phyloP scores from a whole-genome alignment of 2,797 vertebrate genomes.

The Zenarchopterus dispar region DNA sequence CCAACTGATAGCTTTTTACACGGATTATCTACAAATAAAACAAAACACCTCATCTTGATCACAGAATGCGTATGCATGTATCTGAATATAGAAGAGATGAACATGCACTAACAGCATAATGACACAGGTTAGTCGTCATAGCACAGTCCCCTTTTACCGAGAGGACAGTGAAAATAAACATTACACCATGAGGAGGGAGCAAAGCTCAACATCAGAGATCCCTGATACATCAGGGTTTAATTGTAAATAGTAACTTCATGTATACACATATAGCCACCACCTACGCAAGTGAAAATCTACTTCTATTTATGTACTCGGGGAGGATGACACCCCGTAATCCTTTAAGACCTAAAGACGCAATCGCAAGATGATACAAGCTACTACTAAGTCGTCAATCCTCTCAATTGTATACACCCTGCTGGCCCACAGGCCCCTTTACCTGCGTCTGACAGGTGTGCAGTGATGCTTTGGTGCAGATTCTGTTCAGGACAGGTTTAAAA shows the following conservation, averaged over 20 bases:
- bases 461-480: constrained; percentile 19
- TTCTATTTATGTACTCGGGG: constrained; percentile 57
- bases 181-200: not conserved
- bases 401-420: constrained; percentile 39
- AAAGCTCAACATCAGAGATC: constrained; percentile 29
- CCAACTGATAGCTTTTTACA: constrained; percentile 19
- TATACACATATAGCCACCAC: constrained; percentile 42
- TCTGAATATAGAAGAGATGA: constrained; percentile 51
- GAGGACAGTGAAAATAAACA: constrained; percentile 26
- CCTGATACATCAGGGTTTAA: constrained; percentile 30
- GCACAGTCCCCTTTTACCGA: constrained; percentile 51
- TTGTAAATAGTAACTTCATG: constrained; percentile 6
- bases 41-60: constrained; percentile 11
- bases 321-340: constrained; percentile 54
- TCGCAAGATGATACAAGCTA: constrained; percentile 4
- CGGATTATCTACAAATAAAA: constrained; percentile 29
- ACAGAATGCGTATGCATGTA: constrained; percentile 32
- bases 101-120: constrained; percentile 20
- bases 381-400: constrained; percentile 24
- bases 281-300: constrained; percentile 63
- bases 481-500: constrained; percentile 28
- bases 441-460: not conserved
- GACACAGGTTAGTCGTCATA: constrained; percentile 45
- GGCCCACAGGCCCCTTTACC: constrained; percentile 25
- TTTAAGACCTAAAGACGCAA: constrained; percentile 63